Base-by-base conservation (phyloP, 2,888 invertebrate genomes). In the Phalera bucephala region DNA sequence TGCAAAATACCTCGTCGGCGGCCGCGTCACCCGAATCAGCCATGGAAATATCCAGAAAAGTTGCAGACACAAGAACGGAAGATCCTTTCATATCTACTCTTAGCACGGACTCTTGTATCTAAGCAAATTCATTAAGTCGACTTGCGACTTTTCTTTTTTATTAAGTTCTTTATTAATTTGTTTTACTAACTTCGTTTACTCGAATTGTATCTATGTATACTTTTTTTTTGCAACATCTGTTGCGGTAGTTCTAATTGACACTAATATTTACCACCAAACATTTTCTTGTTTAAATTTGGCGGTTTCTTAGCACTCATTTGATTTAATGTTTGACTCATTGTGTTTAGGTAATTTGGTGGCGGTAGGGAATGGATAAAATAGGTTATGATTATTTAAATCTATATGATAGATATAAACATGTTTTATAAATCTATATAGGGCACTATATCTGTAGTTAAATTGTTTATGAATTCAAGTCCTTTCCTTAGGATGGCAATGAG, bases 11-110 rank as follows among this genome's bases (percentile, higher is more conserved):
- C 80, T 73, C 71, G 55, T 51, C 69, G 71, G 67, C 72, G 77
- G 58, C 52, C 71, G 72, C 62, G 77, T 80, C 81, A 84, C 87
- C 85, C 87, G 86, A 87, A 85, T 82, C 82, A 51, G 39, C 66
- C 60, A 66, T 69, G 78, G 79, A 81, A 73, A 68, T 64, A 59
- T 41, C 57, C 35, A 40, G 51, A 59, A 60, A 58, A 45, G 26
- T 35, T 28, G 38, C 40, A 32, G 36, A 41, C 22, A 30, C 43
- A 38, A 29, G 35, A 37, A 28, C 25, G 29, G 44, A 55, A 33
- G 26, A 45, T 29, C 21, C 15, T 32, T 36, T 33, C 22, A 27
- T 32, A 14, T 11, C 14, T 25, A 45, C 26, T 33, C 12, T 41
- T 26, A 30, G 15, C 25, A 27, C 38, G 45, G 33, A 48, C 38